Evolutionary conservation across 1,140 invertebrate species (phyloP), one percentile per base, ranked within the genome.

Genomic region (Trichonephila inaurata): DNA sequence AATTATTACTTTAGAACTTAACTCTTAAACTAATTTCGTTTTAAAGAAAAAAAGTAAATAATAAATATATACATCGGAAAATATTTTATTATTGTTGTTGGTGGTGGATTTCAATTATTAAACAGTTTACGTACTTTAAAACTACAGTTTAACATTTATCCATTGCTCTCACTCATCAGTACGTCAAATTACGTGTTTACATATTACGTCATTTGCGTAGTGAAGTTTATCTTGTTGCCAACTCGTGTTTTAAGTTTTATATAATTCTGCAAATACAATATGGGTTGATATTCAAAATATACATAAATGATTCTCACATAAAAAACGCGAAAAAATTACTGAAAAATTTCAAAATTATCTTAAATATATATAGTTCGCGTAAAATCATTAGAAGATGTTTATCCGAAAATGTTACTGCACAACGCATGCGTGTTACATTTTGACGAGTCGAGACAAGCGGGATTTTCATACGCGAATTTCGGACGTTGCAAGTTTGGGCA

Each of bases 101-200:
- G 51, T 40, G 33, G 7, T 10, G 51, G 51, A 10, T 51, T 51
- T 21, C 18, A 64, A 64, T 62, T 62, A 16, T 16, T 18, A 62
- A 64, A 19, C 6, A 18, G 28, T 40, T 77, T 19, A 16, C 14
- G 4, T 6, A 77, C 72, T 40, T 33, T 77, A 33, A 77, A 77
- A 77, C 33, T 3, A 1, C 18, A 40, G 18, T 40, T 77, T 40
- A 51, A 51, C 51, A 51, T 51, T 51, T 51, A 51, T 51, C 10
- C 51, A 10, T 12, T 51, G 51, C 28, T 40, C 14, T 40, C 72
- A 24, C 16, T 77, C 72, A 40, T 33, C 44, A 85, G 58, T n/a
- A 58, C 82, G 82, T 58, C 58, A 88, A 66, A 44, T 88, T 88
- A 88, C 60, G 83, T 85, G 86, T 88, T 88, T 88, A 88, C 62